These are phyloP conservation scores for Phasianus colchicus DNA, from an alignment of 2,113 vertebrate genomes.

Conservation along the genomic window DNA sequence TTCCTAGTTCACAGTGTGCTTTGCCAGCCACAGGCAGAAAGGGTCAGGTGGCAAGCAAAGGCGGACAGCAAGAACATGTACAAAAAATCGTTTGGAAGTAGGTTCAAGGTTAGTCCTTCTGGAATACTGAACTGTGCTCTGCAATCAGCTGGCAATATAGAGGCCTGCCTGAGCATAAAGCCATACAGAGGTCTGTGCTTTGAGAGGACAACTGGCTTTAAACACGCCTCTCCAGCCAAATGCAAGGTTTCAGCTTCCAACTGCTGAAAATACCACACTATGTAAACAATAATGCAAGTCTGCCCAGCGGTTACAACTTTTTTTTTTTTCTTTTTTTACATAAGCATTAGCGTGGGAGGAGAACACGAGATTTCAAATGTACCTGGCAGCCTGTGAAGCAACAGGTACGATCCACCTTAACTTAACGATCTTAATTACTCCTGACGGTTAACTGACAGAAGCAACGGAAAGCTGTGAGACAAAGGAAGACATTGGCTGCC, in stretches of 20 bases:
- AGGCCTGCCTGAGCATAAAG: not conserved
- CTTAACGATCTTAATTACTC: slow-evolving; percentile 28
- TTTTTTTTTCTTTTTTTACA: not conserved
- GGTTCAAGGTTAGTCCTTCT: not conserved
- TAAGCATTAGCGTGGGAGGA: slow-evolving; percentile 42
- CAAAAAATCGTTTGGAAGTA: not conserved
- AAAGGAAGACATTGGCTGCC: not conserved
- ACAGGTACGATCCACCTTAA: not conserved
- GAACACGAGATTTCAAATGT: not conserved
- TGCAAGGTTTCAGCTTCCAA: not conserved
- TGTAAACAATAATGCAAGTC: not conserved
- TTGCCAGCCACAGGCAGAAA: not conserved
- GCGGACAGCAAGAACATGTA: not conserved
- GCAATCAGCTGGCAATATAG: too few species aligned
- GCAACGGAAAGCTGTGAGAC: not conserved
- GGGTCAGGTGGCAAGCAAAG: not conserved
- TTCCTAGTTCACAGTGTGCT: not conserved
- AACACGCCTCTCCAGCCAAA: not conserved
- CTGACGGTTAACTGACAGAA: slow-evolving; percentile 42
- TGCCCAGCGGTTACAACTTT: not conserved
- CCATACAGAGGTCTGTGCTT: not conserved
- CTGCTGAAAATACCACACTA: not conserved
- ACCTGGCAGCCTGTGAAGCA: slow-evolving; percentile 23
- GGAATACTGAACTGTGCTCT: not conserved
- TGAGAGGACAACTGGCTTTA: not conserved